A percentile compares a stretch with the other conserved stretches of the same genome.
Evolutionary conservation across 2,888 invertebrate species (phyloP).

Genomic region (Hirtodrosophila alboralis): DNA sequence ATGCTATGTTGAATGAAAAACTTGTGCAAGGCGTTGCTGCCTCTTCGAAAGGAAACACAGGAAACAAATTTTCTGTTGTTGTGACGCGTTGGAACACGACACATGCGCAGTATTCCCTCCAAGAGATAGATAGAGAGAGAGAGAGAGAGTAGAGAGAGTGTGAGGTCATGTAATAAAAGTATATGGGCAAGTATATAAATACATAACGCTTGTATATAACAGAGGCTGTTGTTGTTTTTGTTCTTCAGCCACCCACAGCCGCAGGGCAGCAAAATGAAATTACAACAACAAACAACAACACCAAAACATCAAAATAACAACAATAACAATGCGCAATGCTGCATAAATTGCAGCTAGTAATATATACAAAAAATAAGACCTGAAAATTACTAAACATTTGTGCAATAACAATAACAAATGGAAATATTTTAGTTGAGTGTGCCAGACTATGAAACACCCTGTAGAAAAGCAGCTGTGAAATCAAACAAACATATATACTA

Average conservation of each 20-base stretch:
- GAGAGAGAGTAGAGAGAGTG: too few relatives aligned
- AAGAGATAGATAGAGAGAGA: too few relatives aligned
- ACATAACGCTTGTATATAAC: conserved; percentile 26
- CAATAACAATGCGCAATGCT: conserved; percentile 29
- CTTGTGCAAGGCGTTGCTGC: conserved; percentile 35
- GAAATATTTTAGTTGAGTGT: too few relatives aligned
- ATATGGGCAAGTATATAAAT: conserved; percentile 28
- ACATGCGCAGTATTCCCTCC: conserved; percentile 67
- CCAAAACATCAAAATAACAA: conserved; percentile 34
- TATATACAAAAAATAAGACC: conserved; percentile 43
- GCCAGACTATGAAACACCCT: too few relatives aligned
- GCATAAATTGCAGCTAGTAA: conserved; percentile 55
- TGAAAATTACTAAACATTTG: conserved; percentile 49
- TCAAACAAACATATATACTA: too few relatives aligned
- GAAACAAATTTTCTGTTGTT: conserved; percentile 33
- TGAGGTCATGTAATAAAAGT: conserved; percentile 7
- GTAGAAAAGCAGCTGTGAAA: too few relatives aligned
- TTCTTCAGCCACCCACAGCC: conserved; percentile 73
- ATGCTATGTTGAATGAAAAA: conserved; percentile 73
- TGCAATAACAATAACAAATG: conserved; percentile 5
- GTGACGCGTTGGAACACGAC: conserved; percentile 25
- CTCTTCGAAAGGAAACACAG: conserved; percentile 42
- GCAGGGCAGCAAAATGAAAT: conserved; percentile 42
- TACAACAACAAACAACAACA: conserved; percentile 35
- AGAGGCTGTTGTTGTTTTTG: conserved; percentile 16